phyloP scores from a whole-genome alignment of 1,140 invertebrate genomes.

The Drosophila punjabiensis region DNA sequence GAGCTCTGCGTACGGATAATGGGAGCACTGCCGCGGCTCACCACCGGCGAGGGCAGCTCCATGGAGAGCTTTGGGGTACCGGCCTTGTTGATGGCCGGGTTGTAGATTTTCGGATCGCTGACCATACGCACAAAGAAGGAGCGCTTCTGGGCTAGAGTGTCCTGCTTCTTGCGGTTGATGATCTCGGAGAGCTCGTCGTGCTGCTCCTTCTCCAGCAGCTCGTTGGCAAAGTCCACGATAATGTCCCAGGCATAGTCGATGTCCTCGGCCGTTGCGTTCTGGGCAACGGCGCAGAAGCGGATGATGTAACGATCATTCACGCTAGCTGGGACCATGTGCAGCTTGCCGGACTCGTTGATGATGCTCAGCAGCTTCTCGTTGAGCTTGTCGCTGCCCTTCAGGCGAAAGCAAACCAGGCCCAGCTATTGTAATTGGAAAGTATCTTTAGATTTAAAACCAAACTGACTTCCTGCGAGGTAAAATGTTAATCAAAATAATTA shows the following conservation, averaged over 20 bases:
- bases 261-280: constrained; percentile 95
- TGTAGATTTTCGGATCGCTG: constrained; percentile 98
- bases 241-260: constrained; percentile 96
- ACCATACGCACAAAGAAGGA: constrained; percentile 99
- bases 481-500: background rate
- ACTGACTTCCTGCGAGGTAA: background rate
- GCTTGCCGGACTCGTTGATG: constrained; percentile 97
- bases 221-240: constrained; percentile 93
- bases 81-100: constrained; percentile 93
- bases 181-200: constrained; percentile 90
- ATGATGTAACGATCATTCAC: constrained; percentile 97
- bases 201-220: constrained; percentile 91
- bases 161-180: constrained; percentile 88
- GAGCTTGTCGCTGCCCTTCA: constrained; percentile 94
- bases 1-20: constrained; percentile 86
- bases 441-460: background rate
- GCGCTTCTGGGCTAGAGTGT: constrained; percentile 94
- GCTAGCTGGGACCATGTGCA: constrained; percentile 98
- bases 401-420: constrained; percentile 93
- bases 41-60: constrained; percentile 85
- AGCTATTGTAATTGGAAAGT: constrained; percentile 86
- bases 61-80: constrained; percentile 86
- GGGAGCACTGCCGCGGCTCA: constrained; percentile 85
- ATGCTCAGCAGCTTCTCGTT: constrained; percentile 97
- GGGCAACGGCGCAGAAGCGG: constrained; percentile 97